Percentiles rank a stretch among this genome's conserved stretches.
These are phyloP conservation scores for Odontocolon sp. DNA, from an alignment of 2,888 invertebrate species.

Conservation along the genomic window DNA sequence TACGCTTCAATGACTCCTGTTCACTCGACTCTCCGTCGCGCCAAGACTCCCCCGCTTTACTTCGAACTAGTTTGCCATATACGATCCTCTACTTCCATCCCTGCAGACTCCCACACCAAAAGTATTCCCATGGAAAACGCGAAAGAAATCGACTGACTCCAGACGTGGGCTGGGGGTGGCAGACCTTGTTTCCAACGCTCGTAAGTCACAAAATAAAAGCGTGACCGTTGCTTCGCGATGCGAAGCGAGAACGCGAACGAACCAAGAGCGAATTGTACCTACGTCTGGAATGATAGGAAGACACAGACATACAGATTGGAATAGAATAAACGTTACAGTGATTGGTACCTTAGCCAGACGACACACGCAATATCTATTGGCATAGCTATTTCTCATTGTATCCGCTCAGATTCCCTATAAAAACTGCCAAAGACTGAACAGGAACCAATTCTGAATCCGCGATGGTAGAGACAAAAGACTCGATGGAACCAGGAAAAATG, in stretches of 20 bases:
- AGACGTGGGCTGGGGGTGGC: neutral
- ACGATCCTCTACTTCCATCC: constrained; percentile 1
- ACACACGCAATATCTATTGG: too few relatives aligned
- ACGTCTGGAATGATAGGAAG: neutral
- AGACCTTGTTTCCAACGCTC: constrained; percentile 16
- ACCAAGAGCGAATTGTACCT: constrained; percentile 20
- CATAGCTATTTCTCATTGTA: too few relatives aligned
- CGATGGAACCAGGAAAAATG: too few relatives aligned
- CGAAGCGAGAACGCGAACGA: constrained; percentile 21
- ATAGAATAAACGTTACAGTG: neutral
- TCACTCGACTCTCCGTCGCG: constrained; percentile 40
- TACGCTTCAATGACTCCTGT: constrained; percentile 57
- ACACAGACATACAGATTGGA: neutral
- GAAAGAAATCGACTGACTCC: constrained; percentile 44
- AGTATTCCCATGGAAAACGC: constrained; percentile 33
- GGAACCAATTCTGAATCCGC: too few relatives aligned
- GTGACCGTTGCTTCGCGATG: constrained; percentile 44
- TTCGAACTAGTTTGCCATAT: neutral
- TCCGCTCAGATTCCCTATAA: too few relatives aligned
- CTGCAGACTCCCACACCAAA: constrained; percentile 3
- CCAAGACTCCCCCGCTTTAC: constrained; percentile 14
- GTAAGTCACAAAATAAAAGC: constrained; percentile 47
- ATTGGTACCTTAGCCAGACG: neutral
- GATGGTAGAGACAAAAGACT: too few relatives aligned
- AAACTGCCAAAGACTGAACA: too few relatives aligned